These are phyloP conservation scores for Cerastis rubricosa DNA, from an alignment of 2,888 invertebrate genomes.

Conservation along the genomic window DNA sequence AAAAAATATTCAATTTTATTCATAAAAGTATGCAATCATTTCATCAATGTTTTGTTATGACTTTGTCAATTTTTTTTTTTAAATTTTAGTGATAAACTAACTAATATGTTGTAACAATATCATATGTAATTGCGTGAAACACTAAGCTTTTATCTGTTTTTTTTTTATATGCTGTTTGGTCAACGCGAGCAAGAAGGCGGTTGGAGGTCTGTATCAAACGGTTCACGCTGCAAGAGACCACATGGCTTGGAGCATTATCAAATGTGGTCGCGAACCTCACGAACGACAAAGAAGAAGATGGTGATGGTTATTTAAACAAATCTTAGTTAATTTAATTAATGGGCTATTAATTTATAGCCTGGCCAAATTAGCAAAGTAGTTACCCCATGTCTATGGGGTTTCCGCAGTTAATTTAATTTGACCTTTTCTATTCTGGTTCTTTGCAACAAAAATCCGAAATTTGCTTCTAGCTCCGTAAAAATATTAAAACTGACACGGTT, in stretches of 20 bases:
- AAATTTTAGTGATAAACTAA: not conserved
- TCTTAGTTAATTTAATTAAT: not conserved
- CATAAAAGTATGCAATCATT: no score
- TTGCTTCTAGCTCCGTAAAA: not conserved
- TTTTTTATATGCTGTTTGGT: not conserved
- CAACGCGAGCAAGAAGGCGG: no score
- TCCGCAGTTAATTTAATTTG: not conserved
- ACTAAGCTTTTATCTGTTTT: no score
- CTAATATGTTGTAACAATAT: not conserved
- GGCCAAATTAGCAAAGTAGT: not conserved
- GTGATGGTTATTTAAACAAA: not conserved
- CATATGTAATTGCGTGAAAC: not conserved
- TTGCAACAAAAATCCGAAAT: not conserved
- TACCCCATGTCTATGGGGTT: not conserved
- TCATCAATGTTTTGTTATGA: no score
- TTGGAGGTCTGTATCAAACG: no score
- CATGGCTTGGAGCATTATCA: no score
- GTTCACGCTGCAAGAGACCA: no score
- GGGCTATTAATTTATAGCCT: not conserved
- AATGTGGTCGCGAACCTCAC: no score
- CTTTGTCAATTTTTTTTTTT: no score
- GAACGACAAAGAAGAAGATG: no score
- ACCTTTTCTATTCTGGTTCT: not conserved
- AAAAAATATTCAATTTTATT: no score
- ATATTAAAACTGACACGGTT: not conserved